A percentile compares a stretch with the other conserved stretches of the same genome.
Conservation (phyloP, 2,888 invertebrate species). For the Isoperla grammatica region DNA sequence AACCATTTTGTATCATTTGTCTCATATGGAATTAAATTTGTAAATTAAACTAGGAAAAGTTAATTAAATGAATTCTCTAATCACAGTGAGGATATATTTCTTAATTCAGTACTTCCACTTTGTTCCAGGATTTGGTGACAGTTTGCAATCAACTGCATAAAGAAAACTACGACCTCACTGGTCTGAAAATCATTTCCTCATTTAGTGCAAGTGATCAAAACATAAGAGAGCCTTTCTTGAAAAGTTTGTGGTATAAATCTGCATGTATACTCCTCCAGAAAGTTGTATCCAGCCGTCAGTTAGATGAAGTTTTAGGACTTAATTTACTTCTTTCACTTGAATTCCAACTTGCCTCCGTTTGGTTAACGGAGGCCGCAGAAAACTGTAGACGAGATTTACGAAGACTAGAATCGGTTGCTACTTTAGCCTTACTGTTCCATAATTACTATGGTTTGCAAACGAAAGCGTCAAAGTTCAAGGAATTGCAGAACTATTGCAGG, state of each 20-base stretch:
- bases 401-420: not conserved
- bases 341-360: conserved; percentile 35
- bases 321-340: conserved; percentile 39
- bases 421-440: not conserved
- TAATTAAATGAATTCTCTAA: too few relatives aligned
- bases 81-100: too few relatives aligned
- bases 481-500: not conserved
- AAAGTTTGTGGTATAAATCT: not conserved
- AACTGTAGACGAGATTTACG: conserved; percentile 24
- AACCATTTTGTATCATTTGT: too few relatives aligned
- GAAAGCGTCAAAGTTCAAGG: not conserved
- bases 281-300: conserved; percentile 38
- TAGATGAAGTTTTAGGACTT: conserved; percentile 42
- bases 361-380: conserved; percentile 34
- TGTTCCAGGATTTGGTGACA: conserved; percentile 22
- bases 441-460: not conserved
- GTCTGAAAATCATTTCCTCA: conserved; percentile 35
- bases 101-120: too few relatives aligned
- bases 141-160: conserved; percentile 29
- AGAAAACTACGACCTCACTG: conserved; percentile 37
- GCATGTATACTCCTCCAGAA: conserved; percentile 40
- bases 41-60: too few relatives aligned
- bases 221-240: conserved; percentile 33
- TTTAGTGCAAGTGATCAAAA: conserved; percentile 31
- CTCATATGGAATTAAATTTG: too few relatives aligned